A percentile compares a stretch with the other conserved stretches of the same genome.
Conservation (phyloP, 2,797 vertebrate genomes). For the Aulostomus chinensis region DNA sequence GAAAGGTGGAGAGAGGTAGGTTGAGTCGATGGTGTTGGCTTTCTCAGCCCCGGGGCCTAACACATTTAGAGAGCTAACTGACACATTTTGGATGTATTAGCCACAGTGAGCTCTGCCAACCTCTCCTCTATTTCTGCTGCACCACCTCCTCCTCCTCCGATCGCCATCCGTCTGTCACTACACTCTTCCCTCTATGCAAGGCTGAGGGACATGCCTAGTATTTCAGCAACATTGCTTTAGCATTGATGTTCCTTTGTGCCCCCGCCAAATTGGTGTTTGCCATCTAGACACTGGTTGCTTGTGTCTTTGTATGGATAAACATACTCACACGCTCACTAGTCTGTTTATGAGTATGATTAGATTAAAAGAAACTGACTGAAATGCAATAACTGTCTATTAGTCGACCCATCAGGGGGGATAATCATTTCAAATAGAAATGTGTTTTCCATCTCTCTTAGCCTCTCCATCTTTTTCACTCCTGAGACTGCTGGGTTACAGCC, state of each 20-base stretch:
- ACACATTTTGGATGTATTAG: constrained; percentile 81
- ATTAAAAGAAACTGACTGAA: constrained; percentile 81
- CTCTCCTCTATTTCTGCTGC: constrained; percentile 51
- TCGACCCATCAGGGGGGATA: constrained; percentile 68
- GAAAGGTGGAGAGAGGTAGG: constrained; percentile 73
- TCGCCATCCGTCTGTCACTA: constrained; percentile 63
- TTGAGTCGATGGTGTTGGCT: constrained; percentile 76
- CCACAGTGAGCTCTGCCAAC: constrained; percentile 72
- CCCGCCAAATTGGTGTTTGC: constrained; percentile 74
- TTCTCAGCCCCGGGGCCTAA: constrained; percentile 73
- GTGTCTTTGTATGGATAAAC: constrained; percentile 73
- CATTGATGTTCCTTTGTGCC: constrained; percentile 74
- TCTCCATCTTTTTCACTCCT: constrained; percentile 59
- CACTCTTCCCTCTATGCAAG: constrained; percentile 52
- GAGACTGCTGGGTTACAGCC: constrained; percentile 55
- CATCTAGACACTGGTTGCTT: constrained; percentile 80
- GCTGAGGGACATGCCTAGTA: constrained; percentile 55
- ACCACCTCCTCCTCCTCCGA: constrained; percentile 48
- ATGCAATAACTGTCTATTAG: constrained; percentile 83
- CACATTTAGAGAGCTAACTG: constrained; percentile 78
- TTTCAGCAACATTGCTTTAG: constrained; percentile 82
- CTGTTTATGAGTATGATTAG: constrained; percentile 81
- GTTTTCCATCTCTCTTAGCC: constrained; percentile 75
- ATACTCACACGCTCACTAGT: constrained; percentile 54
- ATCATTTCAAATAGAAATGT: constrained; percentile 78